These are phyloP conservation scores for Brachyptera risi DNA, from an alignment of 2,888 invertebrate species.

Conservation along the genomic window DNA sequence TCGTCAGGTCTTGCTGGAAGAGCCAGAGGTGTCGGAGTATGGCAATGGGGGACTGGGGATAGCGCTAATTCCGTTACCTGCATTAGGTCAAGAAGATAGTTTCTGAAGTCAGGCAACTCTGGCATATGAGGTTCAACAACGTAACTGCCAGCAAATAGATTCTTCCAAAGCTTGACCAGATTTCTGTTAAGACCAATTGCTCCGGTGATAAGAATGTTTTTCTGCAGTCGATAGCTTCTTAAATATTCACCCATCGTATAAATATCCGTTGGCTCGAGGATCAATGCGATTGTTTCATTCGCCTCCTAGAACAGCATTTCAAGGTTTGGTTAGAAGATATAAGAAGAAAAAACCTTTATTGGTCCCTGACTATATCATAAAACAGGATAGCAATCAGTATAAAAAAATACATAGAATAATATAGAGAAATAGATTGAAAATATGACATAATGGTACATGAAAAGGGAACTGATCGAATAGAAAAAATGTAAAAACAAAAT, in stretches of 20 bases:
- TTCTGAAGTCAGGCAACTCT: slow-evolving; percentile 37
- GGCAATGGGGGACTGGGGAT: neutral
- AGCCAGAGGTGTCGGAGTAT: too few species aligned
- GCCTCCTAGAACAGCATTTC: slow-evolving; percentile 34
- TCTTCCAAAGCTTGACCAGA: slow-evolving; percentile 28
- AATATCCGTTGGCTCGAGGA: slow-evolving; percentile 39
- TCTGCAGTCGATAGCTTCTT: slow-evolving; percentile 19
- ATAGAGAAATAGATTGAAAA: too few species aligned
- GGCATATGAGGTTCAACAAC: slow-evolving; percentile 36
- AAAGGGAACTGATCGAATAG: too few species aligned
- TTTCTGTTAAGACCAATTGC: slow-evolving; percentile 30
- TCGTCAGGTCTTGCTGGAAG: too few species aligned
- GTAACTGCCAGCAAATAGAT: slow-evolving; percentile 29
- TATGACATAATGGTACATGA: too few species aligned
- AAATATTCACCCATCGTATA: slow-evolving; percentile 34
- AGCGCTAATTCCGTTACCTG: slow-evolving; percentile 32
- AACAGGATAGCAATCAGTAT: too few species aligned
- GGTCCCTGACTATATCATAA: too few species aligned
- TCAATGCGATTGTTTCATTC: slow-evolving; percentile 37
- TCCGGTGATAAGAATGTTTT: slow-evolving; percentile 24
- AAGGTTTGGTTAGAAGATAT: too few species aligned
- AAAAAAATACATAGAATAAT: too few species aligned
- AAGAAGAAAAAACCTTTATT: too few species aligned
- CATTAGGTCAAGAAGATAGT: slow-evolving; percentile 35
- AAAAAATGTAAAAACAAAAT: too few species aligned